Evolutionary conservation across 2,888 invertebrate species (phyloP).

Genomic region (Melinaea menophilus): DNA sequence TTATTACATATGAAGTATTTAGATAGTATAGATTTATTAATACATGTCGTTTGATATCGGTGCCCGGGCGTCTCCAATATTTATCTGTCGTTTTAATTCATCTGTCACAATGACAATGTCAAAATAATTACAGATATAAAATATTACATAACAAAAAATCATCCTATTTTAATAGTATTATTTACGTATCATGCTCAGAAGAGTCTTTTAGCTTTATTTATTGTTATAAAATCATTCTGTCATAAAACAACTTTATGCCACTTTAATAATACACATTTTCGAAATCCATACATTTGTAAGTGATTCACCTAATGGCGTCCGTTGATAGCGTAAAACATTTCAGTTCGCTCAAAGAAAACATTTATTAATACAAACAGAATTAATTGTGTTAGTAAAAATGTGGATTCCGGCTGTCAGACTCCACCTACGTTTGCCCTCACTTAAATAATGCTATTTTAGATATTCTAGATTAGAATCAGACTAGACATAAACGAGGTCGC

Average conservation of each 20-base stretch:
- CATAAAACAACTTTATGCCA: too few relatives aligned
- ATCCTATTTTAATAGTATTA: too few relatives aligned
- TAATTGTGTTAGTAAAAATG: slow-evolving; percentile 41
- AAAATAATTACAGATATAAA: too few relatives aligned
- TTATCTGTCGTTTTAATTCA: too few relatives aligned
- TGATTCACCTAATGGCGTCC: background rate
- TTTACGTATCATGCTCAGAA: too few relatives aligned
- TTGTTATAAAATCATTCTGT: too few relatives aligned
- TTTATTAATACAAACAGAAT: slow-evolving; percentile 23
- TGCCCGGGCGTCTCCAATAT: too few relatives aligned
- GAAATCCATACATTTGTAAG: background rate
- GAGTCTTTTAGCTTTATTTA: too few relatives aligned
- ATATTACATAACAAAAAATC: too few relatives aligned
- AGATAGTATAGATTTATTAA: too few relatives aligned
- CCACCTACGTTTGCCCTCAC: slow-evolving; percentile 38
- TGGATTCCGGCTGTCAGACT: slow-evolving; percentile 40
- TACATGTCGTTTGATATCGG: too few relatives aligned
- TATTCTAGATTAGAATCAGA: slow-evolving; percentile 41
- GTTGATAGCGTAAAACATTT: slow-evolving; percentile 9
- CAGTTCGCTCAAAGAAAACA: slow-evolving; percentile 7
- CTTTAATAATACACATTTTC: background rate
- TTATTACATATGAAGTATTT: background rate
- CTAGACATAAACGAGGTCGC: slow-evolving; percentile 45
- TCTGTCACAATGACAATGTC: too few relatives aligned
- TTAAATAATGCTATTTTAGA: slow-evolving; percentile 52